phyloP scores from a whole-genome alignment of 2,113 vertebrate genomes.

The Galbula dea region DNA sequence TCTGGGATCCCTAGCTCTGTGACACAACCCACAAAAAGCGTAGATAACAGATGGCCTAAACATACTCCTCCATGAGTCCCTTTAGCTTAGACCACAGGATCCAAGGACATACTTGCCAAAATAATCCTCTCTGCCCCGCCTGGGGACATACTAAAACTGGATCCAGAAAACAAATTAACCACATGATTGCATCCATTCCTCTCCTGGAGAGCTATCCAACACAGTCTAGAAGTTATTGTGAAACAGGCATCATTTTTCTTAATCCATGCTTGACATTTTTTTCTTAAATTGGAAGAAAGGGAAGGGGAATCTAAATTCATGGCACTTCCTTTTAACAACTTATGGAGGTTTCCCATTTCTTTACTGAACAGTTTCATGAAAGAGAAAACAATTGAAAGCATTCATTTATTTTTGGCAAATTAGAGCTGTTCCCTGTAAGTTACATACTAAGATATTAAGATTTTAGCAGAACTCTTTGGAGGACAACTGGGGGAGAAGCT shows the following conservation, averaged over 20 bases:
- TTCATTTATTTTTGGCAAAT: neutral
- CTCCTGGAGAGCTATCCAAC: neutral
- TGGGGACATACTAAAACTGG: neutral
- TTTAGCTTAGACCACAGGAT: neutral
- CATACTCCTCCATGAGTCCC: neutral
- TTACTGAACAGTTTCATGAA: neutral
- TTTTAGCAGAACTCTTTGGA: neutral
- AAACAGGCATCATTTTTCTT: slow-evolving; percentile 9
- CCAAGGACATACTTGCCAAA: slow-evolving; percentile 10
- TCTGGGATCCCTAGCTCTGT: neutral
- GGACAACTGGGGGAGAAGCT: neutral
- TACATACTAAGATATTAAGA: neutral
- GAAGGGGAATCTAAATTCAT: neutral
- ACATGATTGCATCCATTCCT: slow-evolving; percentile 22
- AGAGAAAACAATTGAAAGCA: neutral
- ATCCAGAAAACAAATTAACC: slow-evolving; percentile 46
- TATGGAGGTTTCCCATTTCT: neutral
- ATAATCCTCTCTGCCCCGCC: neutral
- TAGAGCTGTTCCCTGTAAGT: neutral
- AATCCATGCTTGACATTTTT: neutral
- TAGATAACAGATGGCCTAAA: slow-evolving; percentile 6
- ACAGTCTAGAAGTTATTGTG: neutral
- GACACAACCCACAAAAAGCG: neutral
- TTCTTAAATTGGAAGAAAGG: neutral
- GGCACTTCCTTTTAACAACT: neutral